phyloP scores from a whole-genome alignment of 2,113 vertebrate species.

The Python bivittatus region DNA sequence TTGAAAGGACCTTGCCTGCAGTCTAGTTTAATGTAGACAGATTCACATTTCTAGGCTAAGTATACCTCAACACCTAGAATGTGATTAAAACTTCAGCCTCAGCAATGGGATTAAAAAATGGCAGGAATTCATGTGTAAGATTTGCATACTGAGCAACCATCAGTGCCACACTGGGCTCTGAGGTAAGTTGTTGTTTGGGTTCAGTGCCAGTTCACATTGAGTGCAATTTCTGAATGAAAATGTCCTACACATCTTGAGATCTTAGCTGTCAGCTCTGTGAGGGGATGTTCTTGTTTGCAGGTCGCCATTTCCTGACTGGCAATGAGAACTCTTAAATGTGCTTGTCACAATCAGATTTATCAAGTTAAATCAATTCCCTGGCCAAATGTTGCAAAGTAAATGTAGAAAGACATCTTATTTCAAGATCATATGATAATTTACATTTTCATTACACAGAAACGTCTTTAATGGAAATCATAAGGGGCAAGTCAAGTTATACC shows the following conservation, averaged over 20 bases:
- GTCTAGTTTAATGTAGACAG: background rate
- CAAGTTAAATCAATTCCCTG: background rate
- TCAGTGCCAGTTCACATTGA: background rate
- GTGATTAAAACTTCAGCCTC: too few species aligned
- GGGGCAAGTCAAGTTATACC: background rate
- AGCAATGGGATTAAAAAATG: background rate
- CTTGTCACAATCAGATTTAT: background rate
- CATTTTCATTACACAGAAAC: background rate
- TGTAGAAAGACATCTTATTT: conserved; percentile 1
- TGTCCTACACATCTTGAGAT: too few species aligned
- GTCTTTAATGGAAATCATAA: background rate
- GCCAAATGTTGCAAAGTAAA: background rate
- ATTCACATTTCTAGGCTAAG: background rate
- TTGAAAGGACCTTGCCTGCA: background rate
- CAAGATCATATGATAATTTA: background rate
- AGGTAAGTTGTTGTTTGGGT: background rate
- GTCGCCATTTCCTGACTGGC: background rate
- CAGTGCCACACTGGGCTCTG: too few species aligned
- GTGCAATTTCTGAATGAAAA: background rate
- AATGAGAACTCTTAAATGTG: background rate
- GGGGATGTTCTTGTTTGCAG: background rate
- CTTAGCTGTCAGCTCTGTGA: too few species aligned
- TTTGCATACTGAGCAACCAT: background rate
- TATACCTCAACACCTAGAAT: background rate
- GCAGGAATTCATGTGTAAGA: background rate